Conservation (phyloP, 2,797 vertebrate species). For the Pachyuromys duprasi region DNA sequence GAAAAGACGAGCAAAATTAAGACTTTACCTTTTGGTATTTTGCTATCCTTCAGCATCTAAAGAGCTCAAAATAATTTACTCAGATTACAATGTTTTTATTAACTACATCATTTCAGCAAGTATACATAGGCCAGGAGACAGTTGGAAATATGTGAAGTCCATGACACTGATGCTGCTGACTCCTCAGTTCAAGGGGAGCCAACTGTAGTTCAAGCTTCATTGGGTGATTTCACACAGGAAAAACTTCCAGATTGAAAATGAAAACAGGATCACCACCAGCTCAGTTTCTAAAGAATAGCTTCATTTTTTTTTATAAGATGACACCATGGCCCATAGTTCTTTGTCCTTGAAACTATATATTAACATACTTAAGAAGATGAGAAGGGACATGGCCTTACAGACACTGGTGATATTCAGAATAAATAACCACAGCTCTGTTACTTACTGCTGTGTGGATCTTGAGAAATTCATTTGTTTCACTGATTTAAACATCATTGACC, state of each 20-base stretch:
- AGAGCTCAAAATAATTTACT: constrained; percentile 16
- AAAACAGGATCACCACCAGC: background rate
- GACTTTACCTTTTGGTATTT: background rate
- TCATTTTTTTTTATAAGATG: constrained; percentile 1
- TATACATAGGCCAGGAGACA: constrained; percentile 26
- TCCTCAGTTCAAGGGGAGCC: background rate
- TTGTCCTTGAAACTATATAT: background rate
- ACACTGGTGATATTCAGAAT: background rate
- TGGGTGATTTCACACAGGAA: background rate
- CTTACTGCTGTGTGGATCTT: background rate
- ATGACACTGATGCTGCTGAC: background rate
- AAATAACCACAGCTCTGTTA: background rate
- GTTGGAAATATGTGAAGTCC: background rate
- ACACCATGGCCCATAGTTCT: background rate
- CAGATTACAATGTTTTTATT: background rate
- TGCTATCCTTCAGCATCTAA: background rate
- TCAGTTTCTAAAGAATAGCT: background rate
- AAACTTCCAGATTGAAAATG: background rate
- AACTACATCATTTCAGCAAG: background rate
- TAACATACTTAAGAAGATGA: background rate
- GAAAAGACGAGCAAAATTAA: background rate
- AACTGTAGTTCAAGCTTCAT: background rate
- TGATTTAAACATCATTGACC: background rate
- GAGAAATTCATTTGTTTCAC: constrained; percentile 8
- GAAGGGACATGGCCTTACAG: background rate